Base-by-base conservation (phyloP, 1,140 invertebrate genomes). In the Pseudomyrmex dendroicus region DNA sequence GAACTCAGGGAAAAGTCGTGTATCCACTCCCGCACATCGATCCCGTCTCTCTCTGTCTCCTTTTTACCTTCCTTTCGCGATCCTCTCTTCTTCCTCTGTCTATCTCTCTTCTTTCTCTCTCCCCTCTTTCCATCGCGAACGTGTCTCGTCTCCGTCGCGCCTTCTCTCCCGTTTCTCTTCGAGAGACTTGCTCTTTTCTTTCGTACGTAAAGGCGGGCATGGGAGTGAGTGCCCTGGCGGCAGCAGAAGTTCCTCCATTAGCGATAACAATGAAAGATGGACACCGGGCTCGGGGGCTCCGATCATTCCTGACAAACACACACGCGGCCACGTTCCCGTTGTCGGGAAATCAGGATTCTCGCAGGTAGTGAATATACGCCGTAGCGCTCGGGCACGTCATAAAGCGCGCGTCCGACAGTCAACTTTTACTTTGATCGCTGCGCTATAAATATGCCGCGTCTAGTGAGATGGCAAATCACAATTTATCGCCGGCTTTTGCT, bases 201-300 rank as follows among this genome's bases (percentile, higher is more conserved):
- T 44, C 66, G 22, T 64, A 82, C 74, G 82, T 70, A 89, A 84
- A 66, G 62, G 48, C 80, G 84, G 46, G 77, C 50, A 46, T 46
- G 80, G 73, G 73, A 84, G 83, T 67, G 82, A 84, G 61, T 73
- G 76, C 52, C 46, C 46, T 74, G 82, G 63, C 77, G 64, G 78
- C 73, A 59, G 88, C 84, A 88, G 86, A 92, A 92, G 90, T 92
- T 92, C 88, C 82, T 92, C 91, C 91, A 92, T 92, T 92, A 92
- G 86, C 86, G 91, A 92, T 92, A 92, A 92, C 90, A 92, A 92
- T 92, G 91, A 92, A 92, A 92, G 90, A 92, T 92, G 90, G 85
- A 91, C 87, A 89, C 70, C 66, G 68, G 82, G 73, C 63, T 86
- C 82, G 64, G 56, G 35, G 82, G 73, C 83, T 66, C 80, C 87